These are phyloP conservation scores for Macroramphosus scolopax DNA, from an alignment of 2,797 vertebrate genomes.

Conservation along the genomic window DNA sequence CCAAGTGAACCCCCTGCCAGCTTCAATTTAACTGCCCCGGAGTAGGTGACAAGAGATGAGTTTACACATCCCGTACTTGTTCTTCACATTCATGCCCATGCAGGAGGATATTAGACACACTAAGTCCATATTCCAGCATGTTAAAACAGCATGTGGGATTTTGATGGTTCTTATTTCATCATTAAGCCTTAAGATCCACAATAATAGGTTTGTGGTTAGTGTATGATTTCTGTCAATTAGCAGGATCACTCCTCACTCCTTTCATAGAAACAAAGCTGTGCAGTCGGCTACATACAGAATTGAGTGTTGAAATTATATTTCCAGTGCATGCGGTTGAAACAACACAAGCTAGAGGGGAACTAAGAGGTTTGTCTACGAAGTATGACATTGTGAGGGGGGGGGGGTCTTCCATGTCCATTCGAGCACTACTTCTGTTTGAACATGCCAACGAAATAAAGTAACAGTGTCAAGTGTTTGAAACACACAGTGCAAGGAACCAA, in stretches of 20 bases:
- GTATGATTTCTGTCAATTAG: constrained; percentile 18
- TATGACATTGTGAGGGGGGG: constrained; percentile 26
- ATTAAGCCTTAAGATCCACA: not conserved
- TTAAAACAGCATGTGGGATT: constrained; percentile 21
- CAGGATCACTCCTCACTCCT: constrained; percentile 36
- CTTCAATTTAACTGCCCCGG: constrained; percentile 24
- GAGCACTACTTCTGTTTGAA: constrained; percentile 45
- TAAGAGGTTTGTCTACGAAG: constrained; percentile 12
- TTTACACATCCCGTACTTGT: constrained; percentile 30
- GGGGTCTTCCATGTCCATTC: constrained; percentile 23
- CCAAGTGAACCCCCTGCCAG: constrained; percentile 19
- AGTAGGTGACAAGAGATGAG: constrained; percentile 38
- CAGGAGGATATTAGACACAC: constrained; percentile 28
- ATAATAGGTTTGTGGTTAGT: constrained; percentile 1
- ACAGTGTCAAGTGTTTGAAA: constrained; percentile 30
- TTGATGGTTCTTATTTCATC: constrained; percentile 1
- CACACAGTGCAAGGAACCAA: constrained; percentile 21
- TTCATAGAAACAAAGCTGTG: constrained; percentile 34
- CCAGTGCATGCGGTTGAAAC: constrained; percentile 58
- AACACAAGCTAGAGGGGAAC: constrained; percentile 38
- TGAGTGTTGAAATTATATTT: constrained; percentile 46
- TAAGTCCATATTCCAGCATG: constrained; percentile 15
- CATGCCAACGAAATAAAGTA: constrained; percentile 60
- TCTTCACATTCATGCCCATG: constrained; percentile 38
- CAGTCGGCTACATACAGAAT: constrained; percentile 12